A percentile compares a stretch with the other conserved stretches of the same genome.
Evolutionary conservation across 1,140 invertebrate species (phyloP).

Genomic region (Drosophila tropicalis): DNA sequence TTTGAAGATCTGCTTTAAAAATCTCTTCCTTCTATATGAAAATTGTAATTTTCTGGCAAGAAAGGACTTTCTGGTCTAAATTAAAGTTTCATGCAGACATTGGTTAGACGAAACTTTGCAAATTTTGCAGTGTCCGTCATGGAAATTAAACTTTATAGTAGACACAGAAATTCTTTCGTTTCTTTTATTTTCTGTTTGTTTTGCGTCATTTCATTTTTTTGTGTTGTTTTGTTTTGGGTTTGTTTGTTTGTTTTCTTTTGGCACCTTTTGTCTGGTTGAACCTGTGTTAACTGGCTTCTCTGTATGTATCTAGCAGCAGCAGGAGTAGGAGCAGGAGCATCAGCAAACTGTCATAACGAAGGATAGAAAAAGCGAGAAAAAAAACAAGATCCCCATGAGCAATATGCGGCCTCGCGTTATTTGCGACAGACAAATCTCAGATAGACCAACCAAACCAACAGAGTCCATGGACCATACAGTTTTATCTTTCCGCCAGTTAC

Average conservation of each 20-base stretch:
- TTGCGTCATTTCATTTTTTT: constrained; percentile 1
- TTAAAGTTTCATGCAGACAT: too few species aligned
- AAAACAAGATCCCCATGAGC: constrained; percentile 14
- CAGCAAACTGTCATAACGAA: constrained; percentile 3
- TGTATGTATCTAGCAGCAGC: constrained; percentile 1
- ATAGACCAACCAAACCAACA: constrained; percentile 16
- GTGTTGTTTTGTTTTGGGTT: background rate
- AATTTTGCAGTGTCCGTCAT: background rate
- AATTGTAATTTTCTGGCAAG: too few species aligned
- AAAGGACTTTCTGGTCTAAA: too few species aligned
- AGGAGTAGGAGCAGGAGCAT: background rate
- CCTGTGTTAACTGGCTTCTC: constrained; percentile 53
- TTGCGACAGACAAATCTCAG: constrained; percentile 48
- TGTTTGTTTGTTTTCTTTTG: constrained; percentile 1
- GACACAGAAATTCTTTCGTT: background rate
- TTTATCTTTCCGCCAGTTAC: background rate
- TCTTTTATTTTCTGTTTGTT: constrained; percentile 26
- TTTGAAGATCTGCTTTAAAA: too few species aligned
- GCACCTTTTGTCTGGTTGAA: constrained; percentile 2
- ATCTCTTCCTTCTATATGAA: too few species aligned
- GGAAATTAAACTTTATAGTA: background rate
- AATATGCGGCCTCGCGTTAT: constrained; percentile 36
- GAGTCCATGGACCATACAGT: background rate
- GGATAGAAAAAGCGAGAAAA: background rate
- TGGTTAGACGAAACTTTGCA: background rate